A percentile compares a stretch with the other conserved stretches of the same genome.
Evolutionary conservation across 1,140 invertebrate species (phyloP).

Genomic region (Drusus annulatus): DNA sequence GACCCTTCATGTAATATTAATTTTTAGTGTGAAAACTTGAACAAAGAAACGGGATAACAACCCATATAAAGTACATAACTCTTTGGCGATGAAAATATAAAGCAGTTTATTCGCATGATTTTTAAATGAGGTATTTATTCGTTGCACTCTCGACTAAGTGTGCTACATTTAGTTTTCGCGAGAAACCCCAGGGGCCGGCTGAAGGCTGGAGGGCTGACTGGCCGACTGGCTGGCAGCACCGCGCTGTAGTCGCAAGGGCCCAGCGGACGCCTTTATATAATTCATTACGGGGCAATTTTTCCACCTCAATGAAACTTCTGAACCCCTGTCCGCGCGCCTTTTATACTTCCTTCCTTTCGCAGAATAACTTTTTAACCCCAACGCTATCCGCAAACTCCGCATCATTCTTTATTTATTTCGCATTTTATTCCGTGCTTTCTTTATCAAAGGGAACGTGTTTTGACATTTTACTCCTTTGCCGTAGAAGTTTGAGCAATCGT

Average conservation of each 20-base stretch:
- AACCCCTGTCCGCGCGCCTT: constrained; percentile 36
- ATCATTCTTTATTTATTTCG: constrained; percentile 58
- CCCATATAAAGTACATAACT: too few species aligned
- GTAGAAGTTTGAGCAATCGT: not conserved
- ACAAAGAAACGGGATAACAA: too few species aligned
- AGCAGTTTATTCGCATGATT: too few species aligned
- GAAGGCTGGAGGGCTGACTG: too few species aligned
- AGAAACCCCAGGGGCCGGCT: too few species aligned
- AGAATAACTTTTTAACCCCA: constrained; percentile 59
- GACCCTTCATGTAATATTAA: too few species aligned
- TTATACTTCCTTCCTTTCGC: constrained; percentile 45
- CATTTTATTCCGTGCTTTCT: constrained; percentile 13
- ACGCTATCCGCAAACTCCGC: constrained; percentile 50
- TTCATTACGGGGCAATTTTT: constrained; percentile 57
- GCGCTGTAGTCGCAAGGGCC: not conserved
- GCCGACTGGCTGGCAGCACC: too few species aligned
- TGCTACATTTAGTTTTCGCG: too few species aligned
- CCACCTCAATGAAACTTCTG: constrained; percentile 47
- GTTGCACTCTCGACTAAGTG: too few species aligned
- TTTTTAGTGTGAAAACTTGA: too few species aligned
- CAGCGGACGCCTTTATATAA: constrained; percentile 48
- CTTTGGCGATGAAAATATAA: too few species aligned
- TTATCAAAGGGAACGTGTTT: not conserved
- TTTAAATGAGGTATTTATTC: too few species aligned
- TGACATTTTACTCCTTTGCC: not conserved